Base-by-base conservation (phyloP, 2,888 invertebrate species). In the Drosophila anomelani region DNA sequence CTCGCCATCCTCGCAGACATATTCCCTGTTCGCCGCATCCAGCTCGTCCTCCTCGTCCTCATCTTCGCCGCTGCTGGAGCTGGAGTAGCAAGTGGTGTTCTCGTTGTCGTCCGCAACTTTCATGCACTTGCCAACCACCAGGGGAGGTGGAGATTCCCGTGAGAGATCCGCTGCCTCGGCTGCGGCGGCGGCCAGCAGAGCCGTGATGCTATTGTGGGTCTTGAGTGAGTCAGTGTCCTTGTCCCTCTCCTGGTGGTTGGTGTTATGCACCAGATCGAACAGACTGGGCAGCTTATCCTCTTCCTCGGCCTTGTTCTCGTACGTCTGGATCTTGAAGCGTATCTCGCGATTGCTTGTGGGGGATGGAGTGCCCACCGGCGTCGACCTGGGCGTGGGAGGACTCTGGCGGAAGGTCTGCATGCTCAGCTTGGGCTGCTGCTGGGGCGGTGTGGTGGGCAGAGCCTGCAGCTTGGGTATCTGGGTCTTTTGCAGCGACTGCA, bases 191-290 rank as follows among this genome's bases (percentile, higher is more conserved):
- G 86, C 82, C 41, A 85, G 38, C 0, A 88, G 38, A 3, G 87
- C 77, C 0, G 72, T 53, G 1, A 83, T 80, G 29, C 77, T 88
- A 6, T 82, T 66, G 17, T 78, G 80, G 1, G 38, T 29, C n/a
- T 77, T 77, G 0, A 68, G 44, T 0, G 69, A 54, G 0, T 38
- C 63, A 0, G 38, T 39, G 7, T 63, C 63, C 32, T 39, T 47
- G n/a, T 71, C 87, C 2, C 81, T 51, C 5, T 32, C 64, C 4
- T 80, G 77, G 3, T 93, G 93, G 89, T 95, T 95, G 89, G 47
- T 47, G 12, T 95, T 95, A 12, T 95, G 95, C 29, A 96, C 95
- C 90, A 95, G 95, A 92, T 96, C 95, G 66, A 96, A 95, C 8
- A 96, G 92, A 54, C 96, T 94, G 15, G 96, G 96, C 74, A 96